These are phyloP conservation scores for Delphinus delphis DNA, from an alignment of 2,113 vertebrate genomes.

Conservation along the genomic window DNA sequence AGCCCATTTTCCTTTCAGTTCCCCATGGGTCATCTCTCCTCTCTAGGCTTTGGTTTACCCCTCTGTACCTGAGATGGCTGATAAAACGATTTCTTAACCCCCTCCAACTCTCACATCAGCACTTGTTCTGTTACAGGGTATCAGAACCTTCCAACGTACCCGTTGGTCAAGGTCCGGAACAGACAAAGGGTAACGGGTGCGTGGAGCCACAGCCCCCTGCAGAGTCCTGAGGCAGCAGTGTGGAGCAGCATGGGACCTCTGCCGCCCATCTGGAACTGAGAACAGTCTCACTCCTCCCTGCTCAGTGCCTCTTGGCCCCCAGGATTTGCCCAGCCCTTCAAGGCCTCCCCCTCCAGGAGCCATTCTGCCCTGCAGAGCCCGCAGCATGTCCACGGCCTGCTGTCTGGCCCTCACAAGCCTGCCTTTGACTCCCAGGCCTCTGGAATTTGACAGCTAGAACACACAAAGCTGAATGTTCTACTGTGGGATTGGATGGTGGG, in stretches of 20 bases:
- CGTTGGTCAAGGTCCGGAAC: not conserved
- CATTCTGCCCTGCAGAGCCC: not conserved
- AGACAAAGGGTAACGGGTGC: not conserved
- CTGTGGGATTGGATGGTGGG: not conserved
- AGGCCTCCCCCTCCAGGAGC: not conserved
- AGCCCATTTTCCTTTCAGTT: not conserved
- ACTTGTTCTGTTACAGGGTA: not conserved
- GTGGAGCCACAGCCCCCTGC: not conserved
- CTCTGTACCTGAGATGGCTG: not conserved
- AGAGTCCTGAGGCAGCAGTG: not conserved
- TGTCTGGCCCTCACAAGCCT: not conserved
- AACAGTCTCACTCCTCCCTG: not conserved
- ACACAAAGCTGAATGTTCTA: not conserved
- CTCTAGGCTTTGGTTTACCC: not conserved
- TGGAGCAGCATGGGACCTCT: rapidly evolving
- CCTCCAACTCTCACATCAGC: not conserved
- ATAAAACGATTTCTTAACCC: not conserved
- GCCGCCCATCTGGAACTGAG: rapidly evolving
- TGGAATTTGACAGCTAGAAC: not conserved
- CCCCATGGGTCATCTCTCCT: not conserved
- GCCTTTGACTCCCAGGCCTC: not conserved
- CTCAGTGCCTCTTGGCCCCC: not conserved
- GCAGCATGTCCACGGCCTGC: not conserved
- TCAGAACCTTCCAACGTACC: not conserved
- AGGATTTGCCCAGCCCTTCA: not conserved